Base-by-base conservation (phyloP, 2,888 invertebrate species). In the Callyntrura guangdongensis region DNA sequence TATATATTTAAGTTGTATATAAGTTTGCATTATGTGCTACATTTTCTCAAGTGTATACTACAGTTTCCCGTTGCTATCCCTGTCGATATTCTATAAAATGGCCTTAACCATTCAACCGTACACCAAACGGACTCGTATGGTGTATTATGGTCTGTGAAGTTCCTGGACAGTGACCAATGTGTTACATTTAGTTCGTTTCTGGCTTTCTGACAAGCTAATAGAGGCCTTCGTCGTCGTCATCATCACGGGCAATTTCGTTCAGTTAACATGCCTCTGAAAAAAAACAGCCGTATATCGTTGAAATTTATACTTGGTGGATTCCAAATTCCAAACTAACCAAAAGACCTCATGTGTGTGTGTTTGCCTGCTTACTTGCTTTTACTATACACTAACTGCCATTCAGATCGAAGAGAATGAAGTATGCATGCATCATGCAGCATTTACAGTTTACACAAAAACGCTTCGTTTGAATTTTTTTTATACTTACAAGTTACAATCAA, bases 231-330 rank as follows among this genome's bases (percentile, higher is more conserved):
- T 89, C 89, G 77, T 89, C 89, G 85, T 89, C 89, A 84, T 89
- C 89, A 89, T 89, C 89, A 89, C 89, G 89, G 89, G 85, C 89
- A 89, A 89, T 89, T 89, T 89, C 89, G 85, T 84, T 89, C 89
- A 59, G 89, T 85, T 89, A 89, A 89, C 89, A 85, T 79, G 77
- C 72, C 83, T 83, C 64, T 36, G 25, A 88, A 6, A 74, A 27
- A 77, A 64, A 85, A 74, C 36, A 36, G 36, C 64, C 83, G 84
- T 84, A 84, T 6, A 36, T 4, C 77, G 77, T 84, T 49, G 64
- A 89, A 84, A 84, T 84, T 84, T 89, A 83, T 67, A 84, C 83
- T 45, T 49, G 82, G 27, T 64, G 77, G 89, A 77, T 67, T 89
- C 89, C 53, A 83, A 89, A 89, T 74, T 84, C 74, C 77, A 74